These are phyloP conservation scores for Lepidurus couesii DNA, from an alignment of 1,140 invertebrate genomes.

Conservation along the genomic window DNA sequence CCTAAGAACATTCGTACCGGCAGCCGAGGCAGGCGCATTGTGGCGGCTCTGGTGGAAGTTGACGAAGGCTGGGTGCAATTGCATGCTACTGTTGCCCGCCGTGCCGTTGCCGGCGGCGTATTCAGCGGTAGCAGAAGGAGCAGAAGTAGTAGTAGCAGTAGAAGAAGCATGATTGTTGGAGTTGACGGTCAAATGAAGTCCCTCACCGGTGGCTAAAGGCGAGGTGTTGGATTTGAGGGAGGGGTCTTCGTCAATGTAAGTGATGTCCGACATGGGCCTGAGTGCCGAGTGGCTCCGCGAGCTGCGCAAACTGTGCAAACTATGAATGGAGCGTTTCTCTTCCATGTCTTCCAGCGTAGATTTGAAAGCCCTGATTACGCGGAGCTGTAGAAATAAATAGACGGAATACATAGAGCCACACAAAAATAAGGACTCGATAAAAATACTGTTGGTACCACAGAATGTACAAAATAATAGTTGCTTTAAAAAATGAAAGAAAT, in stretches of 20 bases:
- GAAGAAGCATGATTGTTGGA: conserved; percentile 29
- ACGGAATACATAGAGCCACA: conserved; percentile 26
- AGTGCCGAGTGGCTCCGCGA: conserved; percentile 72
- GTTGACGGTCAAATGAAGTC: conserved; percentile 33
- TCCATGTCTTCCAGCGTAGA: conserved; percentile 99
- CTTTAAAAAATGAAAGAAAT: conserved; percentile 28
- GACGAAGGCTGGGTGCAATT: conserved; percentile 8
- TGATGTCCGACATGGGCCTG: conserved; percentile 78
- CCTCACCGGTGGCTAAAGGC: conserved; percentile 33
- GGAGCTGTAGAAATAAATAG: conserved; percentile 81
- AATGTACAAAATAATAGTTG: background rate
- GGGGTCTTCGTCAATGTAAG: conserved; percentile 84
- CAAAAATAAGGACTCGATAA: background rate
- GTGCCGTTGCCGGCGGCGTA: conserved; percentile 14
- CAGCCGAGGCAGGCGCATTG: conserved; percentile 12
- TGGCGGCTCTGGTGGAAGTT: background rate
- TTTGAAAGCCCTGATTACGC: conserved; percentile 99
- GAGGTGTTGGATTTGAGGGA: conserved; percentile 32
- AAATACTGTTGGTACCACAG: background rate
- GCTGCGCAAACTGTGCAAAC: conserved; percentile 92
- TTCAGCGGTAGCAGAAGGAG: conserved; percentile 22
- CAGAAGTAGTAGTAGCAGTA: conserved; percentile 30
- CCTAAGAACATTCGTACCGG: conserved; percentile 13
- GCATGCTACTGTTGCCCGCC: conserved; percentile 11
- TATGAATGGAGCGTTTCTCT: conserved; percentile 95